Percentiles rank a stretch among this genome's conserved stretches.
Evolutionary conservation across 2,113 vertebrate genomes (phyloP).

Genomic region (Gyps fulvus): DNA sequence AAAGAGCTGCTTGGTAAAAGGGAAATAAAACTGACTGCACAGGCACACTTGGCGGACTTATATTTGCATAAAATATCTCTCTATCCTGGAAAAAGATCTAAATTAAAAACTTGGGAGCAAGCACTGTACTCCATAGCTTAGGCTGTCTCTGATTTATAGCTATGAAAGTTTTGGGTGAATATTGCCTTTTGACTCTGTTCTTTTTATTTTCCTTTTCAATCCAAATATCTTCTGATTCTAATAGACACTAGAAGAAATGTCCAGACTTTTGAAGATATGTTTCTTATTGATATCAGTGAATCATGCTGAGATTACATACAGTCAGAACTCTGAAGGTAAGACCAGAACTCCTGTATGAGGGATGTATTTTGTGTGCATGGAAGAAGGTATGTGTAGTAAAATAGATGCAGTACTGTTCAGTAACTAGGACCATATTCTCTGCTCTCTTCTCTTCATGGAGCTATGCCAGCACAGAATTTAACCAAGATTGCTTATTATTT

Average conservation of each 20-base stretch:
- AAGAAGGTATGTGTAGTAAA: neutral
- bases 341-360: neutral
- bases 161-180: neutral
- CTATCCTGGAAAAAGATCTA: neutral
- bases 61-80: neutral
- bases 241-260: slow-evolving; percentile 55
- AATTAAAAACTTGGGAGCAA: neutral
- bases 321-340: slow-evolving; percentile 67
- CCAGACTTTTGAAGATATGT: neutral
- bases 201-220: slow-evolving; percentile 7
- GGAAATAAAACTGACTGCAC: neutral
- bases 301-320: neutral
- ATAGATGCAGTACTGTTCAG: neutral
- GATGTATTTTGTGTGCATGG: neutral
- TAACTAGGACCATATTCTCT: neutral
- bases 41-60: neutral
- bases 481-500: neutral
- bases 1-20: neutral
- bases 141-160: neutral
- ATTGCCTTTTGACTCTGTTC: slow-evolving; percentile 31
- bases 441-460: neutral
- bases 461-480: neutral
- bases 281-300: slow-evolving; percentile 51
- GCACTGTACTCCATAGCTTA: neutral
- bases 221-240: neutral